Evolutionary conservation across 1,140 invertebrate species (phyloP), one percentile per base, ranked within the genome.

Genomic region (Sarcophaga bullata): DNA sequence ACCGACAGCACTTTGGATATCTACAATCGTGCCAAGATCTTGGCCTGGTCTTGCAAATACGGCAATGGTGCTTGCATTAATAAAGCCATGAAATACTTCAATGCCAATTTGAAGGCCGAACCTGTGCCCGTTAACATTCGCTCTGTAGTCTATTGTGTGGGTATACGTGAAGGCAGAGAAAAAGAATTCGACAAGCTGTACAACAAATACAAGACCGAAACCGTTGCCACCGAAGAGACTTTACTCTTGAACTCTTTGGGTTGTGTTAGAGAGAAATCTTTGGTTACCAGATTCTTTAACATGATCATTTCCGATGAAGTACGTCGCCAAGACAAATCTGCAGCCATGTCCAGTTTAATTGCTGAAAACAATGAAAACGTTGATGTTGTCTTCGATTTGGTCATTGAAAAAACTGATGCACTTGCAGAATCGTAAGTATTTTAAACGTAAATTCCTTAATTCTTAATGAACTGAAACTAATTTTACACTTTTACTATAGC

Each of bases 211-310:
- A 84, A 87, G 25, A 84, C 82, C 7, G 90, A 91, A 84, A 90
- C 91, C 9, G 86, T 93, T n/a, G 88, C 91, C 3, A 91, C 90
- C 52, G 93, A 94, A 84, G 91, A 92, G 86, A 84, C 92, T 0
- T 90, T 92, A 5, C 91, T 94, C 87, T 86, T 94, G n/a, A 89
- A 86, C 82, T 91, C 91, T 0, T 91, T 94, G 11, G 93, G 93
- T 9, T 94, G 94, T 82, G 92, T 93, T 0, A 90, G 88, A 25
- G 86, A 92, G 82, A 84, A 88, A 15, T 81, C 62, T 86, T 81
- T 89, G 92, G 58, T 87, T 90, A 83, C 86, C 72, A 88, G 81
- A 83, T 91, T 85, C 73, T 89, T 85, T 82, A 85, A 86, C 81
- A 84, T 85, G 80, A 81, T 83, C 17, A 72, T 90, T 81, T 86